A percentile compares a stretch with the other conserved stretches of the same genome.
These are phyloP conservation scores for Orchesella cincta DNA, from an alignment of 1,140 invertebrate species.

Conservation along the genomic window DNA sequence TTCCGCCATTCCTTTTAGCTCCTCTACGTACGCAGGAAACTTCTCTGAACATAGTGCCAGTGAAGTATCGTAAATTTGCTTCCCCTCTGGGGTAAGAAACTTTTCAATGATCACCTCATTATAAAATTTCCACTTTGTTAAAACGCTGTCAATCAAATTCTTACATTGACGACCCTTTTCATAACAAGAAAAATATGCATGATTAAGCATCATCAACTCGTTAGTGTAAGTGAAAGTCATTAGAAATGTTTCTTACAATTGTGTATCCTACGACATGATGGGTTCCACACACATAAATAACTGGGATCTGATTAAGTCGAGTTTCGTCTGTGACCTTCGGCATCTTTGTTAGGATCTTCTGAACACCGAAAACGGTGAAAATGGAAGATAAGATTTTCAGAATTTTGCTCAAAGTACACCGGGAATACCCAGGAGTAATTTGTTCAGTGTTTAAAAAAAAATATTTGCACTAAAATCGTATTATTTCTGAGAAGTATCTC, in stretches of 20 bases:
- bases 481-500: no score
- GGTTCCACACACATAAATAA: conserved; percentile 73
- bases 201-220: no score
- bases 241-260: conserved; percentile 65
- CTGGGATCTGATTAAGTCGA: conserved; percentile 70
- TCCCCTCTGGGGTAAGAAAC: conserved; percentile 69
- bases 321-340: not conserved
- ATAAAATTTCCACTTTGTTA: conserved; percentile 65
- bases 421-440: no score
- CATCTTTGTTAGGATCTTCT: not conserved
- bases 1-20: conserved; percentile 80
- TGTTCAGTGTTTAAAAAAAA: no score
- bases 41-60: conserved; percentile 66
- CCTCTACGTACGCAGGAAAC: conserved; percentile 78
- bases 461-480: no score
- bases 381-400: no score
- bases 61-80: conserved; percentile 71
- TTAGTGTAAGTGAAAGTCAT: no score
- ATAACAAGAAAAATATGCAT: no score
- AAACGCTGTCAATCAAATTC: conserved; percentile 70
- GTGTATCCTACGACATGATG: conserved; percentile 84
- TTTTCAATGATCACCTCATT: conserved; percentile 69
- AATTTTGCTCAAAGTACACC: no score
- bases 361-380: not conserved
- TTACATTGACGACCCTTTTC: conserved; percentile 74